phyloP scores from a whole-genome alignment of 2,113 vertebrate genomes.

The Leucoraja erinaceus region DNA sequence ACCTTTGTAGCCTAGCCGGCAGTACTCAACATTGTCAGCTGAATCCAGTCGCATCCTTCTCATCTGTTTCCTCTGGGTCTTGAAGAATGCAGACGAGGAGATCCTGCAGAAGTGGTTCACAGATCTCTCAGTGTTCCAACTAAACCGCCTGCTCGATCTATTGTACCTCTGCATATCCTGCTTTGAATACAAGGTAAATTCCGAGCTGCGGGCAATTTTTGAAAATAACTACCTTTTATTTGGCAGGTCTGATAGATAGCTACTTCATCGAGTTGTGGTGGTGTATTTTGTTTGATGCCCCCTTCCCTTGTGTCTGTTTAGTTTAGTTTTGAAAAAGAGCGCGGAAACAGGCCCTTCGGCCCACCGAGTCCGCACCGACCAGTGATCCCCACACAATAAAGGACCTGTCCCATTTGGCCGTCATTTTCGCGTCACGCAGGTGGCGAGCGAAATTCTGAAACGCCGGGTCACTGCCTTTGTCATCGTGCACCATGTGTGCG shows the following conservation, averaged over 20 bases:
- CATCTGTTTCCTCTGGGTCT: constrained; percentile 79
- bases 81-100: constrained; percentile 72
- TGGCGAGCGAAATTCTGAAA: too few relatives aligned
- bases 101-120: constrained; percentile 76
- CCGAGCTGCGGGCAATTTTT: neutral
- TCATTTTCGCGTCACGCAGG: too few relatives aligned
- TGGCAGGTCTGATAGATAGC: neutral
- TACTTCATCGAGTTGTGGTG: neutral
- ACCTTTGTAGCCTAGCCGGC: constrained; percentile 59
- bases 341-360: too few relatives aligned
- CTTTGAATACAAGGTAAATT: constrained; percentile 80
- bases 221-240: neutral
- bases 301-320: too few relatives aligned
- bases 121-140: constrained; percentile 71
- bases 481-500: too few relatives aligned
- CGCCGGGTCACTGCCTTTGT: too few relatives aligned
- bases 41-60: constrained; percentile 79
- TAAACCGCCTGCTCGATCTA: constrained; percentile 76
- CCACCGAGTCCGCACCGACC: too few relatives aligned
- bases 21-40: constrained; percentile 63
- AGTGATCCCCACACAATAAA: too few relatives aligned
- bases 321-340: too few relatives aligned
- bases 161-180: constrained; percentile 77
- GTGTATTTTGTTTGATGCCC: neutral
- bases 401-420: too few relatives aligned